Conservation (phyloP, 2,888 invertebrate species). For the Augochlorella aurata region DNA sequence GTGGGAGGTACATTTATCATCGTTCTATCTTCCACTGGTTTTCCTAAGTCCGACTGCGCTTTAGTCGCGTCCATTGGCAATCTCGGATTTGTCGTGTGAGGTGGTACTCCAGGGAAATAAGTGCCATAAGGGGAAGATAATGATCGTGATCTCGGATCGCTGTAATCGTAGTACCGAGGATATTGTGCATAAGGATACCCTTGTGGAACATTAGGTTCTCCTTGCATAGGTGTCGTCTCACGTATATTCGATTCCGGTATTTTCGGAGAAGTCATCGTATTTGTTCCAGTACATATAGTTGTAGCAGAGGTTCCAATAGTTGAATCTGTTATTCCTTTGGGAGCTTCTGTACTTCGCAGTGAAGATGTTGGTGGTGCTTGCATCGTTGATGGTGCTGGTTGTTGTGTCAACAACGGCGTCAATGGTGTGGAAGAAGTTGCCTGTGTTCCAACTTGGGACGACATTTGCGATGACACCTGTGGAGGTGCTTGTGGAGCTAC, state of each 20-base stretch:
- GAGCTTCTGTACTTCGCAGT: conserved; percentile 49
- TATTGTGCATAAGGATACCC: conserved; percentile 80
- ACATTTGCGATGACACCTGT: conserved; percentile 42
- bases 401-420: conserved; percentile 47
- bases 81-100: conserved; percentile 71
- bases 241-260: conserved; percentile 60
- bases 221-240: conserved; percentile 58
- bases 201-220: conserved; percentile 71
- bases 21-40: conserved; percentile 64
- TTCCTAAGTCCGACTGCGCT: conserved; percentile 60
- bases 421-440: conserved; percentile 39
- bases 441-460: conserved; percentile 49
- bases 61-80: conserved; percentile 64
- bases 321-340: conserved; percentile 59
- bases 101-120: conserved; percentile 75
- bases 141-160: conserved; percentile 76
- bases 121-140: conserved; percentile 76
- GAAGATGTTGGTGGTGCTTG: conserved; percentile 53
- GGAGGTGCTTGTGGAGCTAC: conserved; percentile 29
- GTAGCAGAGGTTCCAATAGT: conserved; percentile 42
- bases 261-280: conserved; percentile 61
- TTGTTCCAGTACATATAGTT: conserved; percentile 60
- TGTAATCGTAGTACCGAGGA: conserved; percentile 78
- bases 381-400: conserved; percentile 53
- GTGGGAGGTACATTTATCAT: conserved; percentile 63